Conservation (phyloP, 53 echinoderm and acorn worm genomes). For the Henricia sp. region DNA sequence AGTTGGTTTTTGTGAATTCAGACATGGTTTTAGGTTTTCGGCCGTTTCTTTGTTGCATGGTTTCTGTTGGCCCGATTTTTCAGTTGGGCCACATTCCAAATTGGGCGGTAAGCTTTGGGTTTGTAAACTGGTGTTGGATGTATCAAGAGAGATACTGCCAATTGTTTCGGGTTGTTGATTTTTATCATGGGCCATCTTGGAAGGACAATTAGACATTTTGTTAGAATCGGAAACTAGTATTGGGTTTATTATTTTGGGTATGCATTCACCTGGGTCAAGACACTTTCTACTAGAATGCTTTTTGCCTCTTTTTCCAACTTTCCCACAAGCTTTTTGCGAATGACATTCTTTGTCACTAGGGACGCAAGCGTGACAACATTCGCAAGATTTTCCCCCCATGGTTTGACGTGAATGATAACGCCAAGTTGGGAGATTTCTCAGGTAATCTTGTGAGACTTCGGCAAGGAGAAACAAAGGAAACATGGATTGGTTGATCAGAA, state of each 20-base stretch:
- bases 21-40: neutral
- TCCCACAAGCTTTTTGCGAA: conserved; percentile 21
- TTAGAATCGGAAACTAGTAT: conserved; percentile 7
- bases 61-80: conserved; percentile 5
- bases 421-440: conserved; percentile 84
- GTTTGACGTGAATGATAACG: conserved; percentile 15
- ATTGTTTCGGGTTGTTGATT: neutral
- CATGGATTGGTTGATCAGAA: conserved; percentile 68
- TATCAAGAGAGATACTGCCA: conserved; percentile 12
- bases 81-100: neutral
- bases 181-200: neutral
- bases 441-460: conserved; percentile 68
- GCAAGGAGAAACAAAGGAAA: conserved; percentile 90
- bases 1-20: neutral
- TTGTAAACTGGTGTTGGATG: neutral
- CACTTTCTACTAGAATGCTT: conserved; percentile 21
- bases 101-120: neutral
- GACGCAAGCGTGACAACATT: conserved; percentile 10
- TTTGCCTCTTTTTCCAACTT: conserved; percentile 20
- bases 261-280: neutral
- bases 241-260: conserved; percentile 3
- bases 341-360: conserved; percentile 14
- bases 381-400: neutral
- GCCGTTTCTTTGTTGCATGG: neutral
- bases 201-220: neutral